A percentile compares a stretch with the other conserved stretches of the same genome.
Conservation (phyloP, 92 coral and sea anemone species). For the Zoanthus gigantus region DNA sequence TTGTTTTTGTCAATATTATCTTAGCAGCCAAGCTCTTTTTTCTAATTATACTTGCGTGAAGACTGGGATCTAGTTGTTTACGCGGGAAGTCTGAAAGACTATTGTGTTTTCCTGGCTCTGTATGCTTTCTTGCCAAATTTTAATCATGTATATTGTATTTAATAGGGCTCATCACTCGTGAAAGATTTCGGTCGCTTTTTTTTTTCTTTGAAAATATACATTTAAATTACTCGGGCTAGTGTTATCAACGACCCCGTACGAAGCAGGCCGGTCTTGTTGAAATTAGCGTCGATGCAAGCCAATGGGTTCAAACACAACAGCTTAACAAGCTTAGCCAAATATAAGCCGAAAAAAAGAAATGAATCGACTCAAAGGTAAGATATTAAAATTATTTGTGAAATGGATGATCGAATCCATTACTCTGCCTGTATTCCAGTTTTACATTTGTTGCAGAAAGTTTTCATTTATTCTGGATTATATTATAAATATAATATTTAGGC, state of each 20-base stretch:
- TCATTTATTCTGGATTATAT: too few relatives aligned
- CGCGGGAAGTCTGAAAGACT: not conserved
- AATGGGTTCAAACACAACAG: too few relatives aligned
- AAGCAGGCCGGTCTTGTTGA: not conserved
- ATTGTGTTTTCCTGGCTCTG: not conserved
- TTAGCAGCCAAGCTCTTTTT: too few relatives aligned
- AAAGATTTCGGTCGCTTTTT: not conserved
- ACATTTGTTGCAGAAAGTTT: too few relatives aligned
- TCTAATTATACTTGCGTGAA: not conserved
- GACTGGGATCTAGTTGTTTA: not conserved
- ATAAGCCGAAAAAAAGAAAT: conserved; percentile 30
- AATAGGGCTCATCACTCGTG: not conserved
- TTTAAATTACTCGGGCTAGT: too few relatives aligned
- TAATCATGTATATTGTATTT: not conserved
- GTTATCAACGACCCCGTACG: not conserved
- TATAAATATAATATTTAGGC: too few relatives aligned
- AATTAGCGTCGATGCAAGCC: not conserved
- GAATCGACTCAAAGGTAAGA: conserved; percentile 36
- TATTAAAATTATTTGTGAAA: not conserved
- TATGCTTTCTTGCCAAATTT: too few relatives aligned
- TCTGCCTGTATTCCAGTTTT: not conserved
- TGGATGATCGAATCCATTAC: not conserved
- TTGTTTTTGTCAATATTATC: too few relatives aligned
- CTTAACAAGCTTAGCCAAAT: conserved; percentile 10
- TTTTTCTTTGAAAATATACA: too few relatives aligned